phyloP scores from a whole-genome alignment of 1,140 invertebrate genomes.

The Theocolax elegans region DNA sequence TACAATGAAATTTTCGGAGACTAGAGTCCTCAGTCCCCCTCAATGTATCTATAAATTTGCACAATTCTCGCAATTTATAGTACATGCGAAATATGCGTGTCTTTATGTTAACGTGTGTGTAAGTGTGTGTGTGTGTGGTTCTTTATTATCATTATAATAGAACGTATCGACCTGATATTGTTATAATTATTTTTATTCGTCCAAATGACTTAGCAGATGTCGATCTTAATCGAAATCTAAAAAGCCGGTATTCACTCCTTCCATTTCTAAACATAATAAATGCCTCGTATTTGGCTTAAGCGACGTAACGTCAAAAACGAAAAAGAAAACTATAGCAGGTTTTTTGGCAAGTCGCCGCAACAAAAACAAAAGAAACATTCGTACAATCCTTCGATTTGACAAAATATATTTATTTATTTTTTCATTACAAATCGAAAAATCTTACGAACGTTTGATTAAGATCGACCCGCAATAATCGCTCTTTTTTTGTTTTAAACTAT shows the following conservation, averaged over 20 bases:
- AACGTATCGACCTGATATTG: constrained; percentile 15
- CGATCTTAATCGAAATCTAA: constrained; percentile 57
- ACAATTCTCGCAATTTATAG: constrained; percentile 51
- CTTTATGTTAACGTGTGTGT: constrained; percentile 39
- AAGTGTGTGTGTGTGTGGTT: not conserved
- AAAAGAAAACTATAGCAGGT: constrained; percentile 14
- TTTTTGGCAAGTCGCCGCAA: not conserved
- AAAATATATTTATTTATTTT: no score
- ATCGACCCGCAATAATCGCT: constrained; percentile 53
- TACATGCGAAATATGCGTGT: constrained; percentile 51
- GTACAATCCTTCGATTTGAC: not conserved
- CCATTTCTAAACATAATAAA: constrained; percentile 27
- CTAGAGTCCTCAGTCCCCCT: constrained; percentile 59
- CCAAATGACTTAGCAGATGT: constrained; percentile 48
- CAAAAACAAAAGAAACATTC: constrained; percentile 10
- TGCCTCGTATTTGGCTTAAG: constrained; percentile 28
- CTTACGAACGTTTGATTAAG: constrained; percentile 55
- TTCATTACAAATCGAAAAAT: no score
- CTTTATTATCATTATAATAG: constrained; percentile 47
- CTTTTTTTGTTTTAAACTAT: constrained; percentile 60
- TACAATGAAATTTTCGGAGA: constrained; percentile 58
- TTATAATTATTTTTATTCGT: constrained; percentile 33
- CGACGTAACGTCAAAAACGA: constrained; percentile 9
- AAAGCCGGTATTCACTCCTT: constrained; percentile 24
- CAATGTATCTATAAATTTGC: constrained; percentile 52